These are phyloP conservation scores for Rhagophthalmus giganteus DNA, from an alignment of 2,888 invertebrate species.

Conservation along the genomic window DNA sequence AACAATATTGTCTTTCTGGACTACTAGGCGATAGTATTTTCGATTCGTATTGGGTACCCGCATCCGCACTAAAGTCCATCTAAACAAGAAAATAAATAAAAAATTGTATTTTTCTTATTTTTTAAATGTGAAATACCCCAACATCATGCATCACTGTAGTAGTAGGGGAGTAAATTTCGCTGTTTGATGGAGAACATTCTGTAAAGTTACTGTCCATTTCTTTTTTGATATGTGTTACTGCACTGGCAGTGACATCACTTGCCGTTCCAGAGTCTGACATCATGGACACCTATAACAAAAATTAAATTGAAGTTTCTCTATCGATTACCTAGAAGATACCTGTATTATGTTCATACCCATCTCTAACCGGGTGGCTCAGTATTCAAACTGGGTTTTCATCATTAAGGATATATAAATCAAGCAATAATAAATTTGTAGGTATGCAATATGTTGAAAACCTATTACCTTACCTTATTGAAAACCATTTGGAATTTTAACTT, in stretches of 20 bases:
- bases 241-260: constrained; percentile 38
- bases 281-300: constrained; percentile 67
- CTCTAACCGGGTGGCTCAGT: too few relatives aligned
- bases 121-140: constrained; percentile 53
- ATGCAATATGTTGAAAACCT: background rate
- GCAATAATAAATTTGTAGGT: too few relatives aligned
- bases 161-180: constrained; percentile 61
- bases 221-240: constrained; percentile 57
- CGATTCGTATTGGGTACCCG: constrained; percentile 58
- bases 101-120: constrained; percentile 35
- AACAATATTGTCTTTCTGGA: constrained; percentile 87
- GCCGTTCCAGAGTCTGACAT: constrained; percentile 62
- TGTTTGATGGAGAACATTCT: constrained; percentile 59
- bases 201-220: constrained; percentile 60
- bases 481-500: too few relatives aligned
- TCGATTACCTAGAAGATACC: too few relatives aligned
- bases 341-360: too few relatives aligned
- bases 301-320: constrained; percentile 6
- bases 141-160: constrained; percentile 57
- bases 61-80: constrained; percentile 23
- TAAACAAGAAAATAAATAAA: constrained; percentile 3
- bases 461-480: background rate
- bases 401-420: too few relatives aligned
- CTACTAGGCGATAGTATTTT: constrained; percentile 71
- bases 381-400: too few relatives aligned